These are phyloP conservation scores for Empidonax traillii DNA, from an alignment of 2,113 vertebrate genomes.

Conservation along the genomic window DNA sequence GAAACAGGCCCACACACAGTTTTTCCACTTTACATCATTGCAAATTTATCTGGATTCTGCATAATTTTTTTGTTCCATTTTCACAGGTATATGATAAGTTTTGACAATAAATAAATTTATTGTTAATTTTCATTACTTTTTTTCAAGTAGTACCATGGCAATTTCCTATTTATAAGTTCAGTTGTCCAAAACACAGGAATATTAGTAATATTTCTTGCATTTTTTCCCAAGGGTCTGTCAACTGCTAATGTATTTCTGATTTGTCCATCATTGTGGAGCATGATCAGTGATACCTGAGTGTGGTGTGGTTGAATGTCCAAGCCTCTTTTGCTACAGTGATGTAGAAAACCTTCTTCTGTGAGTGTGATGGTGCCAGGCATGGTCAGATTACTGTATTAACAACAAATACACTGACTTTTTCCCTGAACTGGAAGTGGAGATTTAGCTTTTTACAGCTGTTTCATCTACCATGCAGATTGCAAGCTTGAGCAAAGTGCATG, in stretches of 20 bases:
- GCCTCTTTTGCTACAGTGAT: background rate
- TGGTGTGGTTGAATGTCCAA: background rate
- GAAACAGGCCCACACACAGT: background rate
- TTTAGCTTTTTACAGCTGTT: background rate
- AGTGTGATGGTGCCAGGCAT: background rate
- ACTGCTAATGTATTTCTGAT: background rate
- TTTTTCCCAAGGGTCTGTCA: background rate
- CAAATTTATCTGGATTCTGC: background rate
- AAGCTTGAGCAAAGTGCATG: background rate
- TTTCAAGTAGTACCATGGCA: background rate
- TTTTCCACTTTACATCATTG: background rate
- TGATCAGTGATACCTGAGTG: background rate
- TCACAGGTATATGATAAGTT: fast-evolving
- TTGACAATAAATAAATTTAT: background rate
- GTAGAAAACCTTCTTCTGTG: background rate
- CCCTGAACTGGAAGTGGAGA: background rate
- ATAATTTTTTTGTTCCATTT: background rate
- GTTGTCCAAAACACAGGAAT: background rate
- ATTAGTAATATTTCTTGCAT: background rate
- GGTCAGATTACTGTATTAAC: background rate
- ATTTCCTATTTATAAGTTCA: background rate
- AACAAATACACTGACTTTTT: background rate
- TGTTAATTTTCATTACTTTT: background rate
- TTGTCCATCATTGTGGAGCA: background rate
- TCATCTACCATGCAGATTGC: background rate